These are phyloP conservation scores for Goniozus legneri DNA, from an alignment of 1,140 invertebrate species.

Conservation along the genomic window DNA sequence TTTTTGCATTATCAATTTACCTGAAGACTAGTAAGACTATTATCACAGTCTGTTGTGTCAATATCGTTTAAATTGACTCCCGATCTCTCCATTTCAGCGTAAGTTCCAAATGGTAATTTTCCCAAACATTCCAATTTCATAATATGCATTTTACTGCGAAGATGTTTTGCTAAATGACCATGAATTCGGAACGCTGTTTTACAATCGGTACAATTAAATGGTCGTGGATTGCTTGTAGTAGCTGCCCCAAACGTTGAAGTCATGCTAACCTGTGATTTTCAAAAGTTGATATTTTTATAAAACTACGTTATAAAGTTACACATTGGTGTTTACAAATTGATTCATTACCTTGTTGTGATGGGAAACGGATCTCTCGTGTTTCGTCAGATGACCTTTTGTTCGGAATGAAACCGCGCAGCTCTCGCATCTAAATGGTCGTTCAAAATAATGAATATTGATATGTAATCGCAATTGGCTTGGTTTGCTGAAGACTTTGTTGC, in stretches of 20 bases:
- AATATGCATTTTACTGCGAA: constrained; percentile 95
- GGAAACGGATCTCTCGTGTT: constrained; percentile 84
- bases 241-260: constrained; percentile 81
- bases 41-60: constrained; percentile 90
- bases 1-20: constrained; percentile 46
- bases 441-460: constrained; percentile 95
- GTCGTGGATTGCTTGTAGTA: constrained; percentile 84
- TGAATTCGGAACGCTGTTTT: constrained; percentile 95
- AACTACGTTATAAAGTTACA: not conserved
- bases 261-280: constrained; percentile 66
- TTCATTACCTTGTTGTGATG: constrained; percentile 82
- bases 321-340: not conserved
- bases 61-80: constrained; percentile 89
- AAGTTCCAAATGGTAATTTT: constrained; percentile 93
- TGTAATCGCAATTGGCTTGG: constrained; percentile 86
- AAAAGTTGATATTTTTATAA: constrained; percentile 4
- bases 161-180: constrained; percentile 93
- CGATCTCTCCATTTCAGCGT: constrained; percentile 88
- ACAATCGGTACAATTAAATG: constrained; percentile 93
- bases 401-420: constrained; percentile 87
- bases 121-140: constrained; percentile 89
- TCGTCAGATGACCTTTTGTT: constrained; percentile 88
- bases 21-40: constrained; percentile 82
- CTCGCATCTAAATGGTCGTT: constrained; percentile 87
- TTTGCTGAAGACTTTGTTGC: constrained; percentile 87